Conservation (phyloP, 2,113 vertebrate genomes). For the Trogon surrucura region DNA sequence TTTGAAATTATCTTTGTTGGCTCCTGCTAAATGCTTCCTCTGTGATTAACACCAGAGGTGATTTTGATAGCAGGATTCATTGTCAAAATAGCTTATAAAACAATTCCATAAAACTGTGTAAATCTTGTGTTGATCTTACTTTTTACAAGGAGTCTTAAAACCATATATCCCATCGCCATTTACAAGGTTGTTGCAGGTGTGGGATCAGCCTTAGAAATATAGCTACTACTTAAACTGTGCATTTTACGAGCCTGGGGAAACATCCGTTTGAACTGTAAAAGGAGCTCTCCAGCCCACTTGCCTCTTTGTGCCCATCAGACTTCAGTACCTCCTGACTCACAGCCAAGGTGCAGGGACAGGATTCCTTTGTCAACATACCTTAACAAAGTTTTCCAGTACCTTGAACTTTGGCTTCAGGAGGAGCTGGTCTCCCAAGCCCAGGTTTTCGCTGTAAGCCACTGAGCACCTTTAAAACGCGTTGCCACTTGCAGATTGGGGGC, state of each 20-base stretch:
- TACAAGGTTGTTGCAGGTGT: slow-evolving; percentile 79
- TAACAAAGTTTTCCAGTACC: background rate
- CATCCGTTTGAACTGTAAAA: slow-evolving; percentile 70
- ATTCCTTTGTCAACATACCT: slow-evolving; percentile 36
- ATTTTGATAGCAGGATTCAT: slow-evolving; percentile 67
- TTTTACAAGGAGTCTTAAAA: slow-evolving; percentile 75
- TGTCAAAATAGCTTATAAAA: slow-evolving; percentile 75
- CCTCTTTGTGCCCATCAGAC: slow-evolving; percentile 24
- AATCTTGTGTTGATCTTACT: slow-evolving; percentile 74
- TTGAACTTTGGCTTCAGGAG: slow-evolving; percentile 31
- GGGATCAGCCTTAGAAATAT: slow-evolving; percentile 66
- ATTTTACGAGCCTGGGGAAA: slow-evolving; percentile 75
- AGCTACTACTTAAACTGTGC: slow-evolving; percentile 70
- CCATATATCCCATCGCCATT: slow-evolving; percentile 53
- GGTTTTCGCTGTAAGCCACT: background rate
- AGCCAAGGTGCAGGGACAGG: background rate
- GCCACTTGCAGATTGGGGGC: background rate
- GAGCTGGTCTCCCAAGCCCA: background rate
- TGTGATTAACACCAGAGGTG: slow-evolving; percentile 59
- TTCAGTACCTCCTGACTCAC: background rate
- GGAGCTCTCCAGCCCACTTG: background rate
- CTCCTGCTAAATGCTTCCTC: slow-evolving; percentile 46
- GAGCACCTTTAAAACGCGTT: background rate
- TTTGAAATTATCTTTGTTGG: background rate
- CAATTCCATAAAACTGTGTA: slow-evolving; percentile 75